Percentiles rank a stretch among this genome's conserved stretches.
Evolutionary conservation across 2,797 vertebrate species (phyloP).

Genomic region (Rachycentron canadum): DNA sequence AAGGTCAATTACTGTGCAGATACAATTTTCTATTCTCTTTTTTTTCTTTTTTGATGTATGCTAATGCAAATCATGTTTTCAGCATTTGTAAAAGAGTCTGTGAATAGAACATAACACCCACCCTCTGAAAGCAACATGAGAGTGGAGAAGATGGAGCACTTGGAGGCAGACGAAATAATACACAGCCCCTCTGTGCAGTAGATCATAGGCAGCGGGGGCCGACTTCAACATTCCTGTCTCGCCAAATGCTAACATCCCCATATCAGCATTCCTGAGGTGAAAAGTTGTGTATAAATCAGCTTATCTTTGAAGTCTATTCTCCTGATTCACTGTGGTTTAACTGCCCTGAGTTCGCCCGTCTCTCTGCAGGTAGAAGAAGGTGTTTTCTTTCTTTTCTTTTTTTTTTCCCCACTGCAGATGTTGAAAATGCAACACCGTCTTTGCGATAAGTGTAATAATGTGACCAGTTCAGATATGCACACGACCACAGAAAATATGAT

Average conservation of each 20-base stretch:
- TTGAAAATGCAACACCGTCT: conserved; percentile 8
- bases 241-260: conserved; percentile 50
- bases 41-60: conserved; percentile 5
- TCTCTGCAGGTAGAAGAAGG: conserved; percentile 32
- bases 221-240: conserved; percentile 54
- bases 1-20: not conserved
- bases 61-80: conserved; percentile 27
- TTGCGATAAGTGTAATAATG: not conserved
- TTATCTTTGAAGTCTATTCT: conserved; percentile 75
- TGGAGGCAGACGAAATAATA: conserved; percentile 59
- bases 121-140: conserved; percentile 38
- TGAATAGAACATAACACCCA: conserved; percentile 19
- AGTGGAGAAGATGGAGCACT: not conserved
- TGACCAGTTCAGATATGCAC: not conserved
- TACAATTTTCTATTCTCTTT: not conserved
- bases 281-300: conserved; percentile 68
- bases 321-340: conserved; percentile 59
- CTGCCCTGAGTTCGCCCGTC: conserved; percentile 18
- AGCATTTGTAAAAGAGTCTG: conserved; percentile 26
- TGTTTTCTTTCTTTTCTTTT: not conserved
- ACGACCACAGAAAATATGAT: not conserved
- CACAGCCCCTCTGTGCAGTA: conserved; percentile 15
- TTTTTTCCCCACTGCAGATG: not conserved
- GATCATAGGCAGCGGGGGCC: conserved; percentile 51
- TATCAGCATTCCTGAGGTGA: conserved; percentile 66